These are phyloP conservation scores for Acrossocheilus fasciatus DNA, from an alignment of 2,797 vertebrate genomes.

Conservation along the genomic window DNA sequence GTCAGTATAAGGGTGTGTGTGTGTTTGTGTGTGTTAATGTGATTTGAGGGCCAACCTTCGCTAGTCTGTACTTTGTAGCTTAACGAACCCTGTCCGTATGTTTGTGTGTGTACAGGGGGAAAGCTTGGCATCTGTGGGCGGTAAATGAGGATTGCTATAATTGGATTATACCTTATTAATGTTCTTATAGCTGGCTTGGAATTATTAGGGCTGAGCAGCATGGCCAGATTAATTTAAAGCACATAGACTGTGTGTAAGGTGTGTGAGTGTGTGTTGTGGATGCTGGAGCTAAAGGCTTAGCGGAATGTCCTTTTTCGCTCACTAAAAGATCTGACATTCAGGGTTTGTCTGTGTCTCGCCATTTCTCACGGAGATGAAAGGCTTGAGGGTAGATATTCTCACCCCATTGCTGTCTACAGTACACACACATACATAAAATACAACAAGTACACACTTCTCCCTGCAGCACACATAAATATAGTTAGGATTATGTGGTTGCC, in stretches of 20 bases:
- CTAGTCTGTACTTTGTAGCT: conserved; percentile 16
- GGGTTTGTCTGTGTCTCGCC: conserved; percentile 11
- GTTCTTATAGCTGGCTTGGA: conserved; percentile 60
- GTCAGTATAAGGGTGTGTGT: not conserved
- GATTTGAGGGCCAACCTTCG: not conserved
- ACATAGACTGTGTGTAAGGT: conserved; percentile 8
- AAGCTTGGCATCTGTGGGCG: conserved; percentile 51
- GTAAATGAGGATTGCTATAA: conserved; percentile 66
- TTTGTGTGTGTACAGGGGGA: conserved; percentile 16
- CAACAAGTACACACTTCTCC: not conserved
- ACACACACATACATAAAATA: conserved; percentile 9
- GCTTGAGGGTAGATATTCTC: conserved; percentile 6
- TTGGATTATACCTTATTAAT: conserved; percentile 70
- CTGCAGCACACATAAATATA: not conserved
- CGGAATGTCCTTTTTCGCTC: conserved; percentile 15
- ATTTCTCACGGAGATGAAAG: conserved; percentile 46
- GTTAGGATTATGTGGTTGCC: not conserved
- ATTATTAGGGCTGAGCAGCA: conserved; percentile 56
- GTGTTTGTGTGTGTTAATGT: not conserved
- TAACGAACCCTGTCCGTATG: conserved; percentile 38
- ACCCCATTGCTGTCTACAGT: not conserved
- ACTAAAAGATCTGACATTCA: conserved; percentile 6
- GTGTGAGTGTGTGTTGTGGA: conserved; percentile 21
- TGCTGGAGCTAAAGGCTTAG: conserved; percentile 28
- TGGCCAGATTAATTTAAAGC: conserved; percentile 52